phyloP scores from a whole-genome alignment of 2,888 invertebrate species.

The Iselma pallidipennis region DNA sequence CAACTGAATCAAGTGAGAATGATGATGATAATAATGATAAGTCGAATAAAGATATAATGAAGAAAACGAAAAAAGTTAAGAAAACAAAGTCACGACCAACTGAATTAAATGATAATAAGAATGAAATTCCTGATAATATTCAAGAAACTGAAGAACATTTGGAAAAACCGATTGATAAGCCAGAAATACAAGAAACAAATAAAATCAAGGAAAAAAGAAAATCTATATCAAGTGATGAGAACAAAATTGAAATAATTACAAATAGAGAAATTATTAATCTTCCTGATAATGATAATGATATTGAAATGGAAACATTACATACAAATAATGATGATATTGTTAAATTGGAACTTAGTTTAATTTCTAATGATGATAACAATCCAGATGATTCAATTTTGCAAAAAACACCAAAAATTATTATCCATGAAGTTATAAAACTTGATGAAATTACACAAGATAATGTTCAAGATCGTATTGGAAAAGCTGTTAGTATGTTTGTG shows the following conservation, averaged over 20 bases:
- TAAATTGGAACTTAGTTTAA: not conserved
- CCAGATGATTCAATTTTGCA: not conserved
- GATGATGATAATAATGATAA: not conserved
- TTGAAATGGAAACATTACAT: not conserved
- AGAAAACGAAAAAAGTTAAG: not conserved
- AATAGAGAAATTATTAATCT: no score
- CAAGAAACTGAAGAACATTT: not conserved
- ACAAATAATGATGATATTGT: not conserved
- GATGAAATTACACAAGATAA: conserved; percentile 39
- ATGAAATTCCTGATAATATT: not conserved
- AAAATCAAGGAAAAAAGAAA: not conserved
- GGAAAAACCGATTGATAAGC: no score
- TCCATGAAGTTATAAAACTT: conserved; percentile 46
- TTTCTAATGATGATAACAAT: not conserved
- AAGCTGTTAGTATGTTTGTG: conserved; percentile 45
- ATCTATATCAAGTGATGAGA: not conserved
- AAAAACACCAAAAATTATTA: conserved; percentile 40
- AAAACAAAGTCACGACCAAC: no score
- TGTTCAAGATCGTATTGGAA: conserved; percentile 40
- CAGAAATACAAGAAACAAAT: no score
- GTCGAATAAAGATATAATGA: no score
- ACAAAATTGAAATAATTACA: no score
- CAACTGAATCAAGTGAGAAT: not conserved
- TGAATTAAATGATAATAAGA: not conserved
- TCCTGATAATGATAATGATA: no score